These are phyloP conservation scores for Chamaedrilus cognettii DNA, from an alignment of 2,888 invertebrate genomes.

Conservation along the genomic window DNA sequence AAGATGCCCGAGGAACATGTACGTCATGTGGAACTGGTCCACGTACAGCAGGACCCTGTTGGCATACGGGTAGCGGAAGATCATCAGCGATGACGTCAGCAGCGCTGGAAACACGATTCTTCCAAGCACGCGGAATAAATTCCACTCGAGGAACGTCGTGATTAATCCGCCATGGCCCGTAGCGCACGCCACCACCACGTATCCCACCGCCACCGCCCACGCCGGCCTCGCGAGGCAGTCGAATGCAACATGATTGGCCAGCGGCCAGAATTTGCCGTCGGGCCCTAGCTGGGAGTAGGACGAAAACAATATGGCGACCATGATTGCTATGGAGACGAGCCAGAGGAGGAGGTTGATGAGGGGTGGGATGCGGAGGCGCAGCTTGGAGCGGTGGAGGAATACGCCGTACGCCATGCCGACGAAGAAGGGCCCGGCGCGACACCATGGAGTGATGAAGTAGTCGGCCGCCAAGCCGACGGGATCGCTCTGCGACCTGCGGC, in stretches of 20 bases:
- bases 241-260: background rate
- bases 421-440: conserved; percentile 30
- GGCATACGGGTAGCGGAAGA: conserved; percentile 10
- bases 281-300: conserved; percentile 1
- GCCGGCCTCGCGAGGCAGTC: conserved; percentile 1
- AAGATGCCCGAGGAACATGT: conserved; percentile 11
- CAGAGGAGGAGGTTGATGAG: conserved; percentile 5
- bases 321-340: background rate
- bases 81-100: conserved; percentile 7
- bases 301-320: conserved; percentile 5
- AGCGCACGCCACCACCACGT: conserved; percentile 7
- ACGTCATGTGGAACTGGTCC: background rate
- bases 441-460: conserved; percentile 28
- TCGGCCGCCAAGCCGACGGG: conserved; percentile 16
- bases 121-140: background rate
- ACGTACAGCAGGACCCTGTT: conserved; percentile 13
- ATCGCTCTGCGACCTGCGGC: background rate
- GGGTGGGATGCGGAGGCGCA: background rate
- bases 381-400: conserved; percentile 4
- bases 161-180: conserved; percentile 10
- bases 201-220: conserved; percentile 6
- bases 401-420: conserved; percentile 27
- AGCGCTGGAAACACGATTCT: background rate
- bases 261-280: background rate
- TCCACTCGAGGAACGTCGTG: conserved; percentile 8